A percentile compares a stretch with the other conserved stretches of the same genome.
These are phyloP conservation scores for Tanytarsus gracilentus DNA, from an alignment of 2,888 invertebrate genomes.

Conservation along the genomic window DNA sequence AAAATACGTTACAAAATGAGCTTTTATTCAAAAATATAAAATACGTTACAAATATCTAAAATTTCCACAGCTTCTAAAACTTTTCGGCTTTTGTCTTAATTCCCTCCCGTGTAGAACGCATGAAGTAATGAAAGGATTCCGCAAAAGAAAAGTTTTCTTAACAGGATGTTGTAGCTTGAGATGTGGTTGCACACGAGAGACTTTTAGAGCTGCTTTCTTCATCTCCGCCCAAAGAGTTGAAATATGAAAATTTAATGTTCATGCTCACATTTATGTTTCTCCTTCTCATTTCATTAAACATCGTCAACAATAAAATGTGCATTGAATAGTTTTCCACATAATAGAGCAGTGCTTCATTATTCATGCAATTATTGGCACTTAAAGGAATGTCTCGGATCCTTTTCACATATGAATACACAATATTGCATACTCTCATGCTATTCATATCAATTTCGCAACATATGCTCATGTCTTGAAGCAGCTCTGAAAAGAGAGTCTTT, in stretches of 20 bases:
- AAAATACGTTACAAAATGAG: too few species aligned
- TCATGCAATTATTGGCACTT: slow-evolving; percentile 25
- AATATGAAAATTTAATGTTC: neutral
- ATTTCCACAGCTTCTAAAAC: too few species aligned
- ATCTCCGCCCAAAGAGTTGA: too few species aligned
- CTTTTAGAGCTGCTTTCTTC: neutral
- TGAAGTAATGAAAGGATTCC: slow-evolving; percentile 10
- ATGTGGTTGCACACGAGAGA: neutral
- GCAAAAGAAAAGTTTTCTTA: neutral
- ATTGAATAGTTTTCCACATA: slow-evolving; percentile 16
- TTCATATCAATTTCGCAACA: slow-evolving; percentile 13
- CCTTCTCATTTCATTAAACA: slow-evolving; percentile 4
- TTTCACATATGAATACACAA: slow-evolving; percentile 7
- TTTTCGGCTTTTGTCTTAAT: too few species aligned
- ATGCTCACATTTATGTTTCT: neutral
- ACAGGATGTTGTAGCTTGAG: slow-evolving; percentile 3
- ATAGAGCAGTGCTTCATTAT: slow-evolving; percentile 13
- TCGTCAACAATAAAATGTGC: neutral
- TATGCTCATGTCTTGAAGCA: too few species aligned
- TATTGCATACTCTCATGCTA: neutral
- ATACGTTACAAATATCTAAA: too few species aligned
- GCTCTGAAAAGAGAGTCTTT: too few species aligned
- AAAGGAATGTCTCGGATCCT: neutral
- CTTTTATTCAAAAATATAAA: too few species aligned
- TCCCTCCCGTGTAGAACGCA: too few species aligned